Evolutionary conservation across 2,888 invertebrate species (phyloP).

Genomic region (Eupithecia insigniata): DNA sequence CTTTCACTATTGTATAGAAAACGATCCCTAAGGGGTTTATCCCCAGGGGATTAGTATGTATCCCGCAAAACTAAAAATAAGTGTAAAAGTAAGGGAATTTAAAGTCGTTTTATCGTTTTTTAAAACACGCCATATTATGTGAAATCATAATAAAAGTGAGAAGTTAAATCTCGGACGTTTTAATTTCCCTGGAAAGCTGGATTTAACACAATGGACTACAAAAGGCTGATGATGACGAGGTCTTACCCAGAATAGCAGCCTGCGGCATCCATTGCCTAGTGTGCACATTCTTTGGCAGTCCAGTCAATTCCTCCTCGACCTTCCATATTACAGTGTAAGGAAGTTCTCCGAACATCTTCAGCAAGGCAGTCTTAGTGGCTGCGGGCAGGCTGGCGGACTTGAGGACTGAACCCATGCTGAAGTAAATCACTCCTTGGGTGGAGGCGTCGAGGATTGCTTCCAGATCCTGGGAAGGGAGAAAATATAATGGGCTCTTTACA

Average conservation of each 20-base stretch:
- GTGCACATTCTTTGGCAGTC: constrained; percentile 72
- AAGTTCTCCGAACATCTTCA: constrained; percentile 55
- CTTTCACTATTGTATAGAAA: too few relatives aligned
- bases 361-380: constrained; percentile 49
- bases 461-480: constrained; percentile 55
- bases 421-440: constrained; percentile 65
- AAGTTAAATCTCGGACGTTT: too few relatives aligned
- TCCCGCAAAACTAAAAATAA: too few relatives aligned
- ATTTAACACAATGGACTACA: too few relatives aligned
- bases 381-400: constrained; percentile 52
- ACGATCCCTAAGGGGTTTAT: too few relatives aligned
- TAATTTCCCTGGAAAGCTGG: too few relatives aligned
- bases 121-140: too few relatives aligned
- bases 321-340: constrained; percentile 80
- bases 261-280: constrained; percentile 81
- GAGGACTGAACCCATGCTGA: constrained; percentile 71
- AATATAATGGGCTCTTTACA: too few relatives aligned
- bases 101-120: too few relatives aligned
- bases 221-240: not conserved
- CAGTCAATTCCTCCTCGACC: constrained; percentile 69
- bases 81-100: too few relatives aligned
- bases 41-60: too few relatives aligned
- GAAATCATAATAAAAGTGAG: too few relatives aligned
- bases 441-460: constrained; percentile 64
- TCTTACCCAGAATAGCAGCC: constrained; percentile 75